phyloP scores from a whole-genome alignment of 2,113 vertebrate species.

The Ariopsis seemanni region DNA sequence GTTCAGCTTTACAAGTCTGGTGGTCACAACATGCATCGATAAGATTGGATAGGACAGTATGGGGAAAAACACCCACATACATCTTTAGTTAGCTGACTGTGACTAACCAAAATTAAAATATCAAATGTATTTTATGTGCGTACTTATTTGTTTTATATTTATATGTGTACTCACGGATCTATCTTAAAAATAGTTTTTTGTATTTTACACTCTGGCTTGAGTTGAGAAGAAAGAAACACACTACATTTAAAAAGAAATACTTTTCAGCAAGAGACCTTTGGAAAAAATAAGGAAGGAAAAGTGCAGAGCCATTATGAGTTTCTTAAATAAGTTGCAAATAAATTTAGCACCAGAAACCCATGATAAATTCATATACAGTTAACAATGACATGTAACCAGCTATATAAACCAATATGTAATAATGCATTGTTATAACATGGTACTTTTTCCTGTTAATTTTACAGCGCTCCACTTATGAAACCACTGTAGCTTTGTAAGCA shows the following conservation, averaged over 20 bases:
- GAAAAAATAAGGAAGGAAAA: not conserved
- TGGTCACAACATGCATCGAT: conserved; percentile 32
- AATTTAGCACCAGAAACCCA: not conserved
- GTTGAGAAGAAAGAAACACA: not conserved
- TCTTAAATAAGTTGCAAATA: not conserved
- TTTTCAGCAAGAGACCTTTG: not conserved
- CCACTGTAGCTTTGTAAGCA: not conserved
- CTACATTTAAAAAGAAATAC: not conserved
- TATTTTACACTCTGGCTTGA: not conserved
- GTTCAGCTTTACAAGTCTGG: conserved; percentile 22
- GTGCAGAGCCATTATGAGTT: not conserved
- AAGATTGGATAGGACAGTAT: not conserved
- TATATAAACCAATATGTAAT: not conserved
- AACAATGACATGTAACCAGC: not conserved
- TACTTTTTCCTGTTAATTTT: not conserved
- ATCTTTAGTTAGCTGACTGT: not conserved
- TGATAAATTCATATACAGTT: not conserved
- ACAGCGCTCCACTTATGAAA: not conserved
- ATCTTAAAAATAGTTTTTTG: not conserved
- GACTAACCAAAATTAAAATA: not conserved
- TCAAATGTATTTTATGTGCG: not conserved
- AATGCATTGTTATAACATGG: not conserved
- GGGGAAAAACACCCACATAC: not conserved
- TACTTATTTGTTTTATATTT: not conserved
- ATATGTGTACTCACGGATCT: not conserved